Base-by-base conservation (phyloP, 2,113 vertebrate genomes). In the Aptenodytes patagonicus region DNA sequence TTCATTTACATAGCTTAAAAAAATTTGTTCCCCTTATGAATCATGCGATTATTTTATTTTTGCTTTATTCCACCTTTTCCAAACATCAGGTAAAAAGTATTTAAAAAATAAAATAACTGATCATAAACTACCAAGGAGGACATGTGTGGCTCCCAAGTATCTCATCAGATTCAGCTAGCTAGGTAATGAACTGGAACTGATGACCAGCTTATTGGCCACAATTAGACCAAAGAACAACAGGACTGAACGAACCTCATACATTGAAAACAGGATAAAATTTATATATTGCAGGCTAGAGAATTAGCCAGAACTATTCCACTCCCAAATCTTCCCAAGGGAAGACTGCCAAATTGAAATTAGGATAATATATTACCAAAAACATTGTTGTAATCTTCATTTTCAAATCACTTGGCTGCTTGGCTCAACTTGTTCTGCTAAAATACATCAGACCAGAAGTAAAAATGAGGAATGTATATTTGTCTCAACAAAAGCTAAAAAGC, bases 131-230 rank as follows among this genome's bases (percentile, higher is more conserved):
- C 52, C 44, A 79, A 62, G 73, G 47, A 89, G 91, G 89, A 91
- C 71, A 72, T 2, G 66, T 71, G 77, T 68, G 65, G 72, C 24
- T 91, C 92, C 82, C 85, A 72, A 26, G 55, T 54, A 94, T 46
- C 82, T 69, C 73, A 88, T 91, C 90, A 79, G 81, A 49, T 21
- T 72, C 18, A 83, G 52, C 81, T 79, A n/a, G 38, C 42, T 61
- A 36, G 62, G 58, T 91, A 95, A 96, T 32, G 13, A 91, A 93
- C 90, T 57, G n/a, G 78, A 95, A 95, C 95, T 94, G 87, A 95
- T 77, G 84, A 49, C 54, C 92, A 88, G 62, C 58, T 93, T 71
- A 51, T 90, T 83, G 87, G 66, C 44, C 81, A 79, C 93, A 85
- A 89, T 90, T 93, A 96, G 62, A 83, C 36, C 65, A 72, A 94